Conservation (phyloP, 2,113 vertebrate genomes). For the Grus americana region DNA sequence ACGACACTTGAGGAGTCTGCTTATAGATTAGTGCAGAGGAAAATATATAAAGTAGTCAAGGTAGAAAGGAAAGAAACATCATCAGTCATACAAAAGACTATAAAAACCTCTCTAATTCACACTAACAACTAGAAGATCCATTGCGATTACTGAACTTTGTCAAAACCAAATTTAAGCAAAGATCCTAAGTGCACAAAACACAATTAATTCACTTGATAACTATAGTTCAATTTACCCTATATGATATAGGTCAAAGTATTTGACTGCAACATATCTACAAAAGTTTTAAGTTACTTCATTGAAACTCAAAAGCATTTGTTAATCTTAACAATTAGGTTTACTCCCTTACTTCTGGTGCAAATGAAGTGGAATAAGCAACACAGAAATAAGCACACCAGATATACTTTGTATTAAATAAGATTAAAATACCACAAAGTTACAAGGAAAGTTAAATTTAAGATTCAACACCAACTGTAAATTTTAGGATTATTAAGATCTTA, state of each 20-base stretch:
- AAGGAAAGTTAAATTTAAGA: not conserved
- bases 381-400: not conserved
- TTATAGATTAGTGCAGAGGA: slow-evolving; percentile 64
- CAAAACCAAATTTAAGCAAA: not conserved
- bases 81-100: not conserved
- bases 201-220: not conserved
- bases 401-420: not conserved
- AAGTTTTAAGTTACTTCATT: not conserved
- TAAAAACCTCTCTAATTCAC: not conserved
- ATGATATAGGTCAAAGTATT: not conserved
- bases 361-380: not conserved
- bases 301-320: not conserved
- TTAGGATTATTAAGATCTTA: not conserved
- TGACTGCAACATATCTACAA: not conserved
- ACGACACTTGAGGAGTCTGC: slow-evolving; percentile 67
- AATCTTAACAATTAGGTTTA: not conserved
- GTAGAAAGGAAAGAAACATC: slow-evolving; percentile 61
- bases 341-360: not conserved
- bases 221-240: not conserved
- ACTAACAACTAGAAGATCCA: not conserved
- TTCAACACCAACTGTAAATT: not conserved
- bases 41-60: slow-evolving; percentile 37
- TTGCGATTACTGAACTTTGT: not conserved
- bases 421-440: not conserved
- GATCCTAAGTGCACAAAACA: not conserved